phyloP scores from a whole-genome alignment of 1,140 invertebrate genomes.

The Agrypnia vestita region DNA sequence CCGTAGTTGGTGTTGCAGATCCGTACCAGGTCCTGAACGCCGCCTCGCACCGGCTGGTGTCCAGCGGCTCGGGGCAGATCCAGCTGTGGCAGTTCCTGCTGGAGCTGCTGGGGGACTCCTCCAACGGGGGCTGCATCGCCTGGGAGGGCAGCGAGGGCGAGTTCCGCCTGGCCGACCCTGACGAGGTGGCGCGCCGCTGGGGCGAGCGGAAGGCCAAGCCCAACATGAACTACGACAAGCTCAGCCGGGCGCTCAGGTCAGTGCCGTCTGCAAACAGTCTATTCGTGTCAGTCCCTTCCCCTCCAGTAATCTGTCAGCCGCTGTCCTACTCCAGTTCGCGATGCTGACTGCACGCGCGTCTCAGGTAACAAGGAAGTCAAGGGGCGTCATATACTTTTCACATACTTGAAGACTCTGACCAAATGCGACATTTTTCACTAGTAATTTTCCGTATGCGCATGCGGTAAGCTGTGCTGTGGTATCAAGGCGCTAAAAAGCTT shows the following conservation, averaged over 20 bases:
- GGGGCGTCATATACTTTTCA: no score
- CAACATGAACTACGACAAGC: constrained; percentile 98
- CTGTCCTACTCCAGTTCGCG: no score
- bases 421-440: no score
- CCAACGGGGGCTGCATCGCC: constrained; percentile 85
- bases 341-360: no score
- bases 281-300: neutral
- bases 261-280: constrained; percentile 15
- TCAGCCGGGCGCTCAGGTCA: constrained; percentile 89
- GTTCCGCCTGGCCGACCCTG: constrained; percentile 94
- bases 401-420: no score
- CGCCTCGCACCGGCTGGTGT: constrained; percentile 81
- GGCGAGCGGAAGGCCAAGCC: constrained; percentile 95
- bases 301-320: neutral
- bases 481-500: no score
- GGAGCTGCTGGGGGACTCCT: constrained; percentile 88
- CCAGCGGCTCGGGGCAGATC: constrained; percentile 89
- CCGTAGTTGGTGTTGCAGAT: no score
- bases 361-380: no score
- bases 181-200: constrained; percentile 94
- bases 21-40: constrained; percentile 84
- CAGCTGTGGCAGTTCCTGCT: constrained; percentile 98
- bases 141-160: constrained; percentile 92
- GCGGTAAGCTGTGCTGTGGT: no score
- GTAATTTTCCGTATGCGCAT: no score